Percentiles rank a stretch among this genome's conserved stretches.
phyloP scores from a whole-genome alignment of 2,888 invertebrate genomes.

The Archips xylosteana region DNA sequence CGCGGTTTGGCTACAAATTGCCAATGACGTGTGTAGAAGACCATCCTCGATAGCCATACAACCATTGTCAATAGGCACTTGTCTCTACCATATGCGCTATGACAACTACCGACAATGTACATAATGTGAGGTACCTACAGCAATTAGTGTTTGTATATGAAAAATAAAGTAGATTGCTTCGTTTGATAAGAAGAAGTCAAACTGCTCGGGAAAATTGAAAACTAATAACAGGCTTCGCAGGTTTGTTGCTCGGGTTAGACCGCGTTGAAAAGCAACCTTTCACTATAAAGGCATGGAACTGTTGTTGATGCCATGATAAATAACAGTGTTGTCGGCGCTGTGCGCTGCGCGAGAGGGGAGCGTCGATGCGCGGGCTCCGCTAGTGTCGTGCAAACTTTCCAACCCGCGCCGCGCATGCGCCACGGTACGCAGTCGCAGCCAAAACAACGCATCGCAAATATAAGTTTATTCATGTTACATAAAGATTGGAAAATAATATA shows the following conservation, averaged over 20 bases:
- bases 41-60: slow-evolving; percentile 8
- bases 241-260: slow-evolving; percentile 42
- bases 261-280: slow-evolving; percentile 51
- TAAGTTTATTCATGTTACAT: slow-evolving; percentile 17
- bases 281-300: slow-evolving; percentile 45
- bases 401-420: slow-evolving; percentile 55
- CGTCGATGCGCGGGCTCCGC: slow-evolving; percentile 43
- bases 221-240: slow-evolving; percentile 33
- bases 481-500: slow-evolving; percentile 22
- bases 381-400: slow-evolving; percentile 61
- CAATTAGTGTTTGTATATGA: neutral
- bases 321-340: slow-evolving; percentile 47
- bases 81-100: slow-evolving; percentile 18
- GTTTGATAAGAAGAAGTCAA: neutral
- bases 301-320: slow-evolving; percentile 41
- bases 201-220: slow-evolving; percentile 28
- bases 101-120: neutral
- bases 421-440: slow-evolving; percentile 46
- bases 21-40: neutral
- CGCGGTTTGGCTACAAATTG: neutral
- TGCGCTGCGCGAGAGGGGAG: slow-evolving; percentile 45
- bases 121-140: neutral
- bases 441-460: slow-evolving; percentile 39
- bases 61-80: slow-evolving; percentile 31
- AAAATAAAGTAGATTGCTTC: neutral